Evolutionary conservation across 2,888 invertebrate genomes (phyloP).

Genomic region (Peribatodes rhomboidaria): DNA sequence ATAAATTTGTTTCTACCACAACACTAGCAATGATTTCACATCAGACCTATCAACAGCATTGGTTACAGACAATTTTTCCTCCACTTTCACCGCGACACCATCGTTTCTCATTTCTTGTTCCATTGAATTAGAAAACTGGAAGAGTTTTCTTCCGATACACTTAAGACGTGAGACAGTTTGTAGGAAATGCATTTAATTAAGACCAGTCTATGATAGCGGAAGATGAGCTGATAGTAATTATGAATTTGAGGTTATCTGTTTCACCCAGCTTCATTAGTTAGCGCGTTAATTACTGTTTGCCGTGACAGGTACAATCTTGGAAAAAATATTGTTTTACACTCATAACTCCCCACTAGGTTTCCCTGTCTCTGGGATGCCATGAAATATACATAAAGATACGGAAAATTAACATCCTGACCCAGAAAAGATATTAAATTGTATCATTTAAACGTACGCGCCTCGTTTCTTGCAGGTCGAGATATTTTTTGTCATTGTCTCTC

Average conservation of each 20-base stretch:
- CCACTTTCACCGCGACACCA: conserved; percentile 32
- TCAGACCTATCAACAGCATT: conserved; percentile 19
- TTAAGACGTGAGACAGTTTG: conserved; percentile 61
- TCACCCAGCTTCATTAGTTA: not conserved
- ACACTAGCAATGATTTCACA: conserved; percentile 15
- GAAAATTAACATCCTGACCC: too few relatives aligned
- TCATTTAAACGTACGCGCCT: too few relatives aligned
- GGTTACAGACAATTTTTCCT: conserved; percentile 33
- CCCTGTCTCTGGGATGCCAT: too few relatives aligned
- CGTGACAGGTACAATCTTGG: not conserved
- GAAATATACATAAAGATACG: too few relatives aligned
- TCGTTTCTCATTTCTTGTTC: conserved; percentile 51
- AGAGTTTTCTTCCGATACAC: conserved; percentile 63
- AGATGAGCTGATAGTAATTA: conserved; percentile 48
- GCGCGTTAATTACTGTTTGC: not conserved
- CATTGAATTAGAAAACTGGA: conserved; percentile 61
- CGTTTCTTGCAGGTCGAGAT: too few relatives aligned
- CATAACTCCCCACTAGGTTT: too few relatives aligned
- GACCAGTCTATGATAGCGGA: conserved; percentile 61
- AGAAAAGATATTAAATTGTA: too few relatives aligned
- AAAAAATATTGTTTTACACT: too few relatives aligned
- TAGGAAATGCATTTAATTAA: conserved; percentile 66
- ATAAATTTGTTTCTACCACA: too few relatives aligned
- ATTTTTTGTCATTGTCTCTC: too few relatives aligned
- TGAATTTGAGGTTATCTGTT: conserved; percentile 14